Evolutionary conservation across 1,140 invertebrate genomes (phyloP).

Genomic region (Rhyacophila brunnea): DNA sequence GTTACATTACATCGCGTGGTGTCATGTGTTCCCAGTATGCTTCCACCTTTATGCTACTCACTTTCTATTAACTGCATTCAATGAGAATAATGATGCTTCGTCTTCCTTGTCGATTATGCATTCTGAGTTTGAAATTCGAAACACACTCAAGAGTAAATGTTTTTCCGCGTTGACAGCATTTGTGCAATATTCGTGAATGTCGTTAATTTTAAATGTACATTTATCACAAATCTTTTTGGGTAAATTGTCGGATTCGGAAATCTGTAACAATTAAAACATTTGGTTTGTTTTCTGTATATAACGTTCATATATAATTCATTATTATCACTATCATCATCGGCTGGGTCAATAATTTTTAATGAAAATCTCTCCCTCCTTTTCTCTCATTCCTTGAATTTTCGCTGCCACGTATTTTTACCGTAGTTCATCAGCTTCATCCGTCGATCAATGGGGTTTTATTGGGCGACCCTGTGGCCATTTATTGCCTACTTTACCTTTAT

Average conservation of each 20-base stretch:
- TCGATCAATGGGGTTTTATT: not conserved
- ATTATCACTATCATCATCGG: not conserved
- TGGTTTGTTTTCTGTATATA: too few species aligned
- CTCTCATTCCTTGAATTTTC: not conserved
- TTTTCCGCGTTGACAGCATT: slow-evolving; percentile 58
- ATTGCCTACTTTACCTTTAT: too few species aligned
- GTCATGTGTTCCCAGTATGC: too few species aligned
- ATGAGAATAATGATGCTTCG: not conserved
- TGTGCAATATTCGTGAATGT: slow-evolving; percentile 61
- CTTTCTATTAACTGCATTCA: too few species aligned
- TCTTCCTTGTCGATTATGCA: too few species aligned
- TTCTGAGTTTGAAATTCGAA: too few species aligned
- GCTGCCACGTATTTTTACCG: not conserved
- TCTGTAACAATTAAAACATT: slow-evolving; percentile 46
- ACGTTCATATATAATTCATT: not conserved
- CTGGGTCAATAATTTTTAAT: not conserved
- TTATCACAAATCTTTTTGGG: slow-evolving; percentile 62
- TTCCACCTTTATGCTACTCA: too few species aligned
- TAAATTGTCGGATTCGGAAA: slow-evolving; percentile 57
- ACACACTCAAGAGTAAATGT: slow-evolving; percentile 40
- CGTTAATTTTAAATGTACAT: slow-evolving; percentile 61
- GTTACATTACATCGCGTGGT: too few species aligned
- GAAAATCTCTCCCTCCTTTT: not conserved
- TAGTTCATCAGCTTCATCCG: not conserved
- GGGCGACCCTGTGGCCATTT: too few species aligned